Conservation (phyloP, 2,888 invertebrate genomes). For the Spisula subtruncata region DNA sequence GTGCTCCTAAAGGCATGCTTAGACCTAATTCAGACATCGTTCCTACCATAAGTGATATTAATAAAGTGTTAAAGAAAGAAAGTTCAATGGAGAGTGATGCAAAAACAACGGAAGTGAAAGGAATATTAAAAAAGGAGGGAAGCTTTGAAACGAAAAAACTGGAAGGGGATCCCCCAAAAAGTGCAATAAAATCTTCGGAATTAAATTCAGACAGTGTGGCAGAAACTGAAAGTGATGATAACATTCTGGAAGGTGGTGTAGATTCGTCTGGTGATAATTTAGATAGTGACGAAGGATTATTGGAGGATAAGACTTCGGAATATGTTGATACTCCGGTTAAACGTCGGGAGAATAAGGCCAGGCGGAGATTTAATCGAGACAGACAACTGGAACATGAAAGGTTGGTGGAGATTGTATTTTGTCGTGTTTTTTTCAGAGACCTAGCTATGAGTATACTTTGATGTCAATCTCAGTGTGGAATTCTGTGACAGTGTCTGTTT, state of each 20-base stretch:
- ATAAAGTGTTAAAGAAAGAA: constrained; percentile 75
- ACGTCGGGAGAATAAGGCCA: constrained; percentile 53
- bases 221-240: constrained; percentile 51
- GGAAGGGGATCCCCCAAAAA: constrained; percentile 70
- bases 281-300: constrained; percentile 70
- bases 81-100: constrained; percentile 33
- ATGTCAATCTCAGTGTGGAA: too few species aligned
- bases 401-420: constrained; percentile 33
- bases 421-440: too few species aligned
- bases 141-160: constrained; percentile 74
- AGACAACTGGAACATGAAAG: constrained; percentile 63
- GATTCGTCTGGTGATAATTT: constrained; percentile 68
- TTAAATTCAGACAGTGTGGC: constrained; percentile 43
- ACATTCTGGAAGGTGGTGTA: constrained; percentile 36
- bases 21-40: constrained; percentile 71
- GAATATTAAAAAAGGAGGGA: constrained; percentile 79
- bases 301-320: constrained; percentile 39
- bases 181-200: constrained; percentile 53
- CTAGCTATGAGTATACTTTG: too few species aligned
- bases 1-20: constrained; percentile 74
- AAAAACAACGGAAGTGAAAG: constrained; percentile 69
- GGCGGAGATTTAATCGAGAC: constrained; percentile 65
- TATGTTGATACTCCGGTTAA: constrained; percentile 33
- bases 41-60: constrained; percentile 70
- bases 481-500: too few species aligned